Base-by-base conservation (phyloP, 2,888 invertebrate species). In the Ectropis crepuscularia region DNA sequence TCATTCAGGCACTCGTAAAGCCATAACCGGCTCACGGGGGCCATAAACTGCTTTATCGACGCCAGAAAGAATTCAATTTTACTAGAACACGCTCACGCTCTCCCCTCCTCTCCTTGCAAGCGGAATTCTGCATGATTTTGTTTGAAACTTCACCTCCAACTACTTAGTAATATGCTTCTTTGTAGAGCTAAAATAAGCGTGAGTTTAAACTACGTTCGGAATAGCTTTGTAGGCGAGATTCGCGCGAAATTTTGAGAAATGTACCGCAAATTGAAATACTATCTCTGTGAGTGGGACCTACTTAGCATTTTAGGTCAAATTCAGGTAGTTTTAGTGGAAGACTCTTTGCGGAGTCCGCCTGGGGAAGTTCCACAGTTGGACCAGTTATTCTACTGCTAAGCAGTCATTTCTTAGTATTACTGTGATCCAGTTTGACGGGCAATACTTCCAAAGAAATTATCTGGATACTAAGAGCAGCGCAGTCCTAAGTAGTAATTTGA, bases 51-150 rank as follows among this genome's bases (percentile, higher is more conserved):
- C 68, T 67, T 68, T 72, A 72, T 74, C 67, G 69, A 63, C 65
- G 71, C 46, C 63, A 67, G 68, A 69, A 74, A 70, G 70, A 72
- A 70, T 74, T 74, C 72, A 74, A 74, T 74, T 74, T 74, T 74
- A 71, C 66, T 70, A 66, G 58, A 69, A 68, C 64, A 55, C 58
- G 58, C 57, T 57, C 47, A 12, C 36, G 7, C 42, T 12, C 49
- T 50, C 6, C 45, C 11, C 50, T 12, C 12, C 0, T 10, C 45
- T 8, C 39, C 6, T n/a, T 45, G 37, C 45, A 48, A 53, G 61
- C 46, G 60, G 61, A 64, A 69, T 68, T 69, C 64, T 68, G 70
- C 69, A 72, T 70, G 65, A 70, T 68, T 70, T 70, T 68, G 68
- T 69, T 69, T 62, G 61, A 68, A 69, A 70, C 51, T 57, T 57